A percentile compares a stretch with the other conserved stretches of the same genome.
phyloP scores from a whole-genome alignment of 53 echinoderm and acorn worm species.

The Holothuria scabra region DNA sequence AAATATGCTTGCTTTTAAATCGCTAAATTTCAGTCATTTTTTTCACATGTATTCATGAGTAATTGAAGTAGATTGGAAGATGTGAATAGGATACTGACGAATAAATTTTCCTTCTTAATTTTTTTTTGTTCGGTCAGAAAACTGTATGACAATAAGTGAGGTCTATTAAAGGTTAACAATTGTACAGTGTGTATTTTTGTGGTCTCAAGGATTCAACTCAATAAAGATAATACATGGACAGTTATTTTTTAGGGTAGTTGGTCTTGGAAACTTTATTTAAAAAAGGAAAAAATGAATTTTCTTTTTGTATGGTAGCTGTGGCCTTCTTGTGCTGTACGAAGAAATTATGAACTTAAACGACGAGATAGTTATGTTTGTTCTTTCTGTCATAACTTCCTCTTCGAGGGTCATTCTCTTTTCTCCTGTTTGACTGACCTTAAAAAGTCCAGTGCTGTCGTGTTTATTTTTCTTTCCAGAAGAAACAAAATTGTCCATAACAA shows the following conservation, averaged over 20 bases:
- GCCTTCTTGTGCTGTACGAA: slow-evolving; percentile 39
- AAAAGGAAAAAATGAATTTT: not conserved
- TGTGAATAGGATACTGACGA: slow-evolving; percentile 25
- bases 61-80: slow-evolving; percentile 22
- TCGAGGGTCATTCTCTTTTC: no score
- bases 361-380: no score
- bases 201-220: slow-evolving; percentile 18
- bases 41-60: slow-evolving; percentile 32
- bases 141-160: no score
- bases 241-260: slow-evolving; percentile 16
- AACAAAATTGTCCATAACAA: no score
- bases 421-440: no score
- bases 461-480: no score
- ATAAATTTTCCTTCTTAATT: slow-evolving; percentile 5
- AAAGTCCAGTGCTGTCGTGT: no score
- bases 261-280: slow-evolving; percentile 1
- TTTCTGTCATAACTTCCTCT: no score
- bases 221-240: not conserved
- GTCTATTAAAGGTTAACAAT: no score
- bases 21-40: not conserved
- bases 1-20: slow-evolving; percentile 36
- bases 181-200: slow-evolving; percentile 15
- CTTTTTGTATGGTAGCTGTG: slow-evolving; percentile 17
- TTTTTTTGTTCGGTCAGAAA: no score
- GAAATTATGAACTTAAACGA: not conserved